Evolutionary conservation across 2,113 vertebrate genomes (phyloP).

Genomic region (Climacteris rufus): DNA sequence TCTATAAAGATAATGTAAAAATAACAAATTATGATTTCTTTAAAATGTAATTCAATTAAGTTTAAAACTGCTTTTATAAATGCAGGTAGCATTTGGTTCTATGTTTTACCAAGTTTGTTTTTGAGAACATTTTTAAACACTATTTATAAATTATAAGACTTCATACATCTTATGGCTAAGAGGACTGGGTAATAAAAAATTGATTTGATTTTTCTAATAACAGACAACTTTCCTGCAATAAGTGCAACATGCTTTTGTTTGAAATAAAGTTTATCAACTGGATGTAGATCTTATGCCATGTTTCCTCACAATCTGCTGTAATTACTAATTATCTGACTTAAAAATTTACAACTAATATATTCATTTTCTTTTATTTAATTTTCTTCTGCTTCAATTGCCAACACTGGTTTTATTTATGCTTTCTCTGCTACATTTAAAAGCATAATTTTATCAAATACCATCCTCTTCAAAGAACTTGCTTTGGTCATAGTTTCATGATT

Average conservation of each 20-base stretch:
- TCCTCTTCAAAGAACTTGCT: not conserved
- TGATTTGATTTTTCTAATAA: not conserved
- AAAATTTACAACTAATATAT: not conserved
- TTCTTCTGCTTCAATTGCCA: not conserved
- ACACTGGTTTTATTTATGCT: not conserved
- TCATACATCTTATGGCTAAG: not conserved
- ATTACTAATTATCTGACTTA: not conserved
- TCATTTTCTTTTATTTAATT: not conserved
- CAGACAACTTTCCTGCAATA: not conserved
- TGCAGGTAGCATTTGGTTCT: not conserved
- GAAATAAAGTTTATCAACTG: not conserved
- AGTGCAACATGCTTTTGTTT: not conserved
- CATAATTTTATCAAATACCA: not conserved
- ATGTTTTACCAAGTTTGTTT: not conserved
- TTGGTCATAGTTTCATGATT: not conserved
- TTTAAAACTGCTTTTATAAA: not conserved
- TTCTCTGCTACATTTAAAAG: not conserved
- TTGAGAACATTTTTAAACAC: not conserved
- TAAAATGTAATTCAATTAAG: not conserved
- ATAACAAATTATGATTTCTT: not conserved
- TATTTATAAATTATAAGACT: not conserved
- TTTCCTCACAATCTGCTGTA: not conserved
- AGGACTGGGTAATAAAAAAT: not conserved
- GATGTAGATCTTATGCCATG: not conserved
- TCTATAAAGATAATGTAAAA: not conserved